Evolutionary conservation across 2,888 invertebrate genomes (phyloP).

Genomic region (Ectropis crepuscularia): DNA sequence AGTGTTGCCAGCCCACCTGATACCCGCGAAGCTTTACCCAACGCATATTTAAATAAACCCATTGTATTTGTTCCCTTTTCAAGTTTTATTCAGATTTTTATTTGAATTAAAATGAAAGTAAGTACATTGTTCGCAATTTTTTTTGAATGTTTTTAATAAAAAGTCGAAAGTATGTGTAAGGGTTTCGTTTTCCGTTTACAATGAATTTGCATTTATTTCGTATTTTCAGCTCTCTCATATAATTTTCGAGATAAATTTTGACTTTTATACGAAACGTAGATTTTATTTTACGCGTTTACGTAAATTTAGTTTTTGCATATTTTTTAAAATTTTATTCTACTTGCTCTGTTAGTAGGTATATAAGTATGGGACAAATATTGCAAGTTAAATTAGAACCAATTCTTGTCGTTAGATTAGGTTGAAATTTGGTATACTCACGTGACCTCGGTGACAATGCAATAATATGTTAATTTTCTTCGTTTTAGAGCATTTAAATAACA

Average conservation of each 20-base stretch:
- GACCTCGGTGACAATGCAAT: no score
- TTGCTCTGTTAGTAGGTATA: no score
- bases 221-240: neutral
- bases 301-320: no score
- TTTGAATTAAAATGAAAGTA: conserved; percentile 27
- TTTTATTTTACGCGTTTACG: no score
- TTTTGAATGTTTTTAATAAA: conserved; percentile 16
- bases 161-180: conserved; percentile 12
- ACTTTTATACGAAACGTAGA: neutral
- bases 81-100: conserved; percentile 28
- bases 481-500: no score
- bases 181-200: conserved; percentile 7
- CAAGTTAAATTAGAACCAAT: no score
- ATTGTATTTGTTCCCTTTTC: conserved; percentile 38
- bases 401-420: no score
- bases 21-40: conserved; percentile 37
- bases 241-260: conserved; percentile 1
- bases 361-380: no score
- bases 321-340: no score
- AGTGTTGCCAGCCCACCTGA: conserved; percentile 40
- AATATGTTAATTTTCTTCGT: no score
- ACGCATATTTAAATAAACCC: conserved; percentile 50
- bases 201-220: conserved; percentile 11
- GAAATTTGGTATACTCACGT: no score
- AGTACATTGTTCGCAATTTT: conserved; percentile 20